These are phyloP conservation scores for Muscicapa comitata DNA, from an alignment of 2,797 vertebrate species.

Conservation along the genomic window DNA sequence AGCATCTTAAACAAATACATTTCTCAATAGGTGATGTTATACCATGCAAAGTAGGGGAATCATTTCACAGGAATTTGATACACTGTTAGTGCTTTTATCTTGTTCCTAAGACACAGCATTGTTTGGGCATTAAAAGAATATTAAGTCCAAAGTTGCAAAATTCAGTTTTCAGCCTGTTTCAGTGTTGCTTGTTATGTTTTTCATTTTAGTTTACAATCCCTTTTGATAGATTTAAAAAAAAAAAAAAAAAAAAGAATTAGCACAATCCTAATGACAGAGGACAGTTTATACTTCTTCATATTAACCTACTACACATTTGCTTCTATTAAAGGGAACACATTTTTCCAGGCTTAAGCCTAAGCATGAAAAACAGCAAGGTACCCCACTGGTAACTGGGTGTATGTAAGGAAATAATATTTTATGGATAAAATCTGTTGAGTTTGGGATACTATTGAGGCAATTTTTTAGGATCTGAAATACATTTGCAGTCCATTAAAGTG, in stretches of 20 bases:
- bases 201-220: neutral
- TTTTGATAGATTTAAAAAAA: neutral
- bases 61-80: slow-evolving; percentile 52
- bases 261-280: neutral
- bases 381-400: neutral
- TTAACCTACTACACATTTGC: neutral
- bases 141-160: slow-evolving; percentile 36
- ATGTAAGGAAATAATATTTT: neutral
- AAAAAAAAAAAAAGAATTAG: neutral
- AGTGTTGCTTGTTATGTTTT: neutral
- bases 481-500: neutral
- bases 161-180: neutral
- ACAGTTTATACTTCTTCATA: neutral
- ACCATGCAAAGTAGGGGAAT: slow-evolving; percentile 30
- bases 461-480: neutral
- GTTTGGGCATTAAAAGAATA: slow-evolving; percentile 25
- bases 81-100: slow-evolving; percentile 36
- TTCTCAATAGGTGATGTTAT: slow-evolving; percentile 48
- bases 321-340: neutral
- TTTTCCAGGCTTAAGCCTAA: neutral
- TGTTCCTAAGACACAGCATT: neutral
- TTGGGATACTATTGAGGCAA: neutral
- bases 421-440: neutral
- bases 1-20: slow-evolving; percentile 61
- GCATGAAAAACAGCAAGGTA: neutral